These are phyloP conservation scores for Pipa parva DNA, from an alignment of 2,113 vertebrate genomes.

Conservation along the genomic window DNA sequence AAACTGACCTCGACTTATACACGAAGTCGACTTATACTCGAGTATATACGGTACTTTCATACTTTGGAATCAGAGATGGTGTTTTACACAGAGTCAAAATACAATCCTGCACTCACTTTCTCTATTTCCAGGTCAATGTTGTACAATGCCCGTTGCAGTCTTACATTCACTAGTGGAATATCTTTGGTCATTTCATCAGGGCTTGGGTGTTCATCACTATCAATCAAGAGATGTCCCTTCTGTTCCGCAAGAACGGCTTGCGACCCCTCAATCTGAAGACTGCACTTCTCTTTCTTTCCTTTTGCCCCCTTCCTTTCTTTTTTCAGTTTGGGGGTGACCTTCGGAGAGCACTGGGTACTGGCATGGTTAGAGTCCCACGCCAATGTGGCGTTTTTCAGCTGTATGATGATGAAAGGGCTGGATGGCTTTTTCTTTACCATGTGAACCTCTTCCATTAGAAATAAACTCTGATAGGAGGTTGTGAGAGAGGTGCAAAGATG, in stretches of 20 bases:
- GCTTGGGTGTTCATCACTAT: conserved; percentile 66
- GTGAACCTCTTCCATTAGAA: conserved; percentile 89
- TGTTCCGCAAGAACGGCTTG: conserved; percentile 73
- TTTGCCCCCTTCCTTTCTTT: conserved; percentile 64
- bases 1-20: no score
- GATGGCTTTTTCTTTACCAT: conserved; percentile 75
- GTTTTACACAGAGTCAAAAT: no score
- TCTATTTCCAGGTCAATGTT: conserved; percentile 73
- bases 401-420: conserved; percentile 75
- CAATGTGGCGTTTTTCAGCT: conserved; percentile 82
- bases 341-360: conserved; percentile 82
- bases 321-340: conserved; percentile 78
- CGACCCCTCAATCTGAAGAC: conserved; percentile 57
- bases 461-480: conserved; percentile 84
- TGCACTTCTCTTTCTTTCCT: conserved; percentile 65
- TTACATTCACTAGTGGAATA: conserved; percentile 59
- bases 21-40: no score
- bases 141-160: conserved; percentile 81
- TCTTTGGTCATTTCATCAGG: conserved; percentile 70
- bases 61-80: no score
- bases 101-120: conserved; percentile 58
- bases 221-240: conserved; percentile 75
- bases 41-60: no score
- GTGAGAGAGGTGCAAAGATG: conserved; percentile 78
- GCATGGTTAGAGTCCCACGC: conserved; percentile 84